Percentiles rank a stretch among this genome's conserved stretches.
phyloP scores from a whole-genome alignment of 2,113 vertebrate genomes.

The Paradoxurus hermaphroditus region DNA sequence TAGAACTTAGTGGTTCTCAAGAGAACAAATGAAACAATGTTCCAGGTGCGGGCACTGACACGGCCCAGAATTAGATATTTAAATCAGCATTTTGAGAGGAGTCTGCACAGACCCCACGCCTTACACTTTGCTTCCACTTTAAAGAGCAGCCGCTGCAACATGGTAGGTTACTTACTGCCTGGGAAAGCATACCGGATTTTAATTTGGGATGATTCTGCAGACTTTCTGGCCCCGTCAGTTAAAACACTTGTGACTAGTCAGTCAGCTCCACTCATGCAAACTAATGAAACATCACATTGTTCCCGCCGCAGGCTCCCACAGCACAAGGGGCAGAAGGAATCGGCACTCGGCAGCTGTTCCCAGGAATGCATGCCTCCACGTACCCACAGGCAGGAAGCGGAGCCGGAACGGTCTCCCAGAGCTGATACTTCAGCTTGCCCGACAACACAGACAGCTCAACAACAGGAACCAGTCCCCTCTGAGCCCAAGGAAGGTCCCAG shows the following conservation, averaged over 20 bases:
- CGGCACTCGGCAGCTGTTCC: conserved; percentile 59
- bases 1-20: neutral
- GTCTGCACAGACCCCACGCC: neutral
- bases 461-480: neutral
- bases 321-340: conserved; percentile 38
- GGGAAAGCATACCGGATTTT: neutral
- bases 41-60: neutral
- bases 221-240: conserved; percentile 20
- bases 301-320: conserved; percentile 43
- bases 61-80: neutral
- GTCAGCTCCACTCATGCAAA: conserved; percentile 42
- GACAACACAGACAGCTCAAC: neutral
- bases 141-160: neutral
- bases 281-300: conserved; percentile 62
- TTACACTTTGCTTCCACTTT: neutral
- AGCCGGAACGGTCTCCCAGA: neutral
- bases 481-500: neutral
- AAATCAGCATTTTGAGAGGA: neutral
- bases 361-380: conserved; percentile 41
- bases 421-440: neutral
- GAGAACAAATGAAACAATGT: neutral
- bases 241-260: conserved; percentile 72
- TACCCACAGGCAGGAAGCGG: conserved; percentile 5
- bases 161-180: neutral
- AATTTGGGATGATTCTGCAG: conserved; percentile 2